Evolutionary conservation across 2,113 vertebrate genomes (phyloP).

Genomic region (Pelvicachromis taeniatus): DNA sequence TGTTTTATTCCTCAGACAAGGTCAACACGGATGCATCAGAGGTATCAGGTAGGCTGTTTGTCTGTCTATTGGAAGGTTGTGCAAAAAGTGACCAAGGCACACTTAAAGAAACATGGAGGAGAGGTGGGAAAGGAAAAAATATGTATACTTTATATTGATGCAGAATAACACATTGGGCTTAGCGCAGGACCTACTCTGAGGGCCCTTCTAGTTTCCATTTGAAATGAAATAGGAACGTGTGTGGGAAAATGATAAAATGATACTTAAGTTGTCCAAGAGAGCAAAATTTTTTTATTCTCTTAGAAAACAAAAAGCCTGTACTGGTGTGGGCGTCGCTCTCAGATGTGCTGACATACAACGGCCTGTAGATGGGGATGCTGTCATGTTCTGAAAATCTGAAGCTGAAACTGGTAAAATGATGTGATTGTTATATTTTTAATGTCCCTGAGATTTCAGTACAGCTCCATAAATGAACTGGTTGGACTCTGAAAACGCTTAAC

Average conservation of each 20-base stretch:
- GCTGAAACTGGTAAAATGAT: not conserved
- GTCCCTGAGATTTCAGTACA: not conserved
- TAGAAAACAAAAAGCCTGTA: not conserved
- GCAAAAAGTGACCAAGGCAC: not conserved
- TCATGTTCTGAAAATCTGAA: not conserved
- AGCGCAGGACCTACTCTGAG: not conserved
- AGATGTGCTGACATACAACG: not conserved
- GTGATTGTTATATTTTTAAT: not conserved
- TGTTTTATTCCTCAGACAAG: not conserved
- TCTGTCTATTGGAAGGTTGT: not conserved
- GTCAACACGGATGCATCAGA: accelerated
- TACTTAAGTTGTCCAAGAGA: not conserved
- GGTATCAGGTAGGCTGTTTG: not conserved
- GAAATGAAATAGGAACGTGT: not conserved
- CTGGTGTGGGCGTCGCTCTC: not conserved
- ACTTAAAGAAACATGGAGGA: not conserved
- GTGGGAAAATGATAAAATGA: not conserved
- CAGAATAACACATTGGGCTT: not conserved
- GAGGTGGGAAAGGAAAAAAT: not conserved
- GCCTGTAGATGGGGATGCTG: constrained; percentile 6
- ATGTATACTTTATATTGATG: not conserved
- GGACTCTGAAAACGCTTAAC: not conserved
- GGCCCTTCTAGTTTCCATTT: not conserved
- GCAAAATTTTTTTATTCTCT: accelerated
- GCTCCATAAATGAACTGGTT: not conserved